Conservation (phyloP, 2,888 invertebrate species). For the Sicus ferrugineus region DNA sequence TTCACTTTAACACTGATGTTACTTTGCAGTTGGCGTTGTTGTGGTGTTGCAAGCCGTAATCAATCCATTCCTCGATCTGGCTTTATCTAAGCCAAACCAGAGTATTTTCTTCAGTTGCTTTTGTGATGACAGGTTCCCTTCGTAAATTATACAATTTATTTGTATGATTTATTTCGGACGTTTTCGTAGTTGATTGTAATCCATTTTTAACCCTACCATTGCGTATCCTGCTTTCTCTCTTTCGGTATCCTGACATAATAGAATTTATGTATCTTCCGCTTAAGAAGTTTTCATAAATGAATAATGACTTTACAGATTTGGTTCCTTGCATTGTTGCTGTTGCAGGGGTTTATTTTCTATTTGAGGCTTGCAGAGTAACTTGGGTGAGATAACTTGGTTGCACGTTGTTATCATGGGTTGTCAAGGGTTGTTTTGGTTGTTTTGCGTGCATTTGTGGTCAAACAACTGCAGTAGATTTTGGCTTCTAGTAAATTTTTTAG, state of each 20-base stretch:
- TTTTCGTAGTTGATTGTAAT: neutral
- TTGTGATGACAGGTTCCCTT: slow-evolving; percentile 27
- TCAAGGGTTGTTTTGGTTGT: too few species aligned
- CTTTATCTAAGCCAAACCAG: too few species aligned
- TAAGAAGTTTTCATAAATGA: neutral
- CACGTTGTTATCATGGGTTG: too few species aligned
- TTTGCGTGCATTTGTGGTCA: too few species aligned
- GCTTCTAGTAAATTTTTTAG: too few species aligned
- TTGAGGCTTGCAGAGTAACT: too few species aligned
- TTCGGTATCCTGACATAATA: neutral
- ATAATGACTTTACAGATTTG: neutral
- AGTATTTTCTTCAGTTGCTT: neutral
- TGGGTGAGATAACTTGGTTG: too few species aligned
- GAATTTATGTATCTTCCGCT: neutral
- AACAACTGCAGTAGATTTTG: too few species aligned
- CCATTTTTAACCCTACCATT: neutral
- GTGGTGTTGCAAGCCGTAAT: neutral
- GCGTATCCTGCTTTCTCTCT: neutral
- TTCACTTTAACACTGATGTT: neutral
- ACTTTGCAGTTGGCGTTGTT: neutral
- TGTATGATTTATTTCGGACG: slow-evolving; percentile 20
- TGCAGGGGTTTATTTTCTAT: too few species aligned
- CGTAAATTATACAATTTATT: slow-evolving; percentile 27
- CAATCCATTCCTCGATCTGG: too few species aligned
- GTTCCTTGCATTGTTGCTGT: neutral